Evolutionary conservation across 2,797 vertebrate species (phyloP).

Genomic region (Podarcis siculus): DNA sequence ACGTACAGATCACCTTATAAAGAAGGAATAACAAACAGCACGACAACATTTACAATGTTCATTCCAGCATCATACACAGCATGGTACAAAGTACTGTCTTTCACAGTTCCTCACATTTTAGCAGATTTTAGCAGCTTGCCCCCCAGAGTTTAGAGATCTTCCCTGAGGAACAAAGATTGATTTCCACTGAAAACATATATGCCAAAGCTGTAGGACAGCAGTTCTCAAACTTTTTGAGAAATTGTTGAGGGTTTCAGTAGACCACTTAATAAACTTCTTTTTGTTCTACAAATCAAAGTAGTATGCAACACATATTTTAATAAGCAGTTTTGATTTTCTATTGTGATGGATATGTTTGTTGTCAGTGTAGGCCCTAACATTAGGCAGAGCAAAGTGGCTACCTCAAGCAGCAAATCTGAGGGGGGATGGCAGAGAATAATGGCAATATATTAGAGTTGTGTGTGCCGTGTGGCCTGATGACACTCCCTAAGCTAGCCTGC

Average conservation of each 20-base stretch:
- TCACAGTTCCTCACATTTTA: conserved; percentile 14
- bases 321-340: not conserved
- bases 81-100: not conserved
- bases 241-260: not conserved
- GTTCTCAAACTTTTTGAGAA: not conserved
- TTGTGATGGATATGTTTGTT: not conserved
- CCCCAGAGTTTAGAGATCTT: not conserved
- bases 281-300: not conserved
- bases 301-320: not conserved
- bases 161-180: not conserved
- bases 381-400: too few relatives aligned
- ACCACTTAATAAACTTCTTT: not conserved
- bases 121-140: not conserved
- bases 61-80: not conserved
- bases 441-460: too few relatives aligned
- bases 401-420: too few relatives aligned
- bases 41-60: conserved; percentile 16
- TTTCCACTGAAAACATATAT: not conserved
- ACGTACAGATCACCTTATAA: not conserved
- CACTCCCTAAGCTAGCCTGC: too few relatives aligned
- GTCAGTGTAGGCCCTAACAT: not conserved
- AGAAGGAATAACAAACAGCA: conserved; percentile 4
- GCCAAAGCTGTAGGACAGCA: not conserved
- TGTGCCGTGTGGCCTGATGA: too few relatives aligned
- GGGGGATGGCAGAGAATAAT: too few relatives aligned